Evolutionary conservation across 2,797 vertebrate genomes (phyloP).

Genomic region (Adelosebastes latens): DNA sequence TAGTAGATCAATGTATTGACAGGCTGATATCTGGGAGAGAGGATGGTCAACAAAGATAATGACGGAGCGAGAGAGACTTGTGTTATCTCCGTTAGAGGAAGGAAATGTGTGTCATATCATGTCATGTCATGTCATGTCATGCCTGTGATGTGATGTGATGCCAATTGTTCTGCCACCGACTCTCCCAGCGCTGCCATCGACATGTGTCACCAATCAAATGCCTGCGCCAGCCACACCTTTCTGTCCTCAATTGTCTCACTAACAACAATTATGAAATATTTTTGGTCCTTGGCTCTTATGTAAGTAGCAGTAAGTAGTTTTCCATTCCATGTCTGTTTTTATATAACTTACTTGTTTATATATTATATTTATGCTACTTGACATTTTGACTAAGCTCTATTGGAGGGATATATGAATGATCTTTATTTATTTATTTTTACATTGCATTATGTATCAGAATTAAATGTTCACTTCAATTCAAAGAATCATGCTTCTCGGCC

Average conservation of each 20-base stretch:
- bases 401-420: neutral
- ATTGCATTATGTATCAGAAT: neutral
- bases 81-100: neutral
- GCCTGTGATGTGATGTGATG: neutral
- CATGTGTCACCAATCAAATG: conserved; percentile 24
- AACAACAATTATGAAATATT: neutral
- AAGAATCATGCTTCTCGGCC: neutral
- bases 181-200: conserved; percentile 6
- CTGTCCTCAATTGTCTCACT: neutral
- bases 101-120: neutral
- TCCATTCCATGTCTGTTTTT: neutral
- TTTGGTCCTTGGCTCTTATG: rapidly evolving
- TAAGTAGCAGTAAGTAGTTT: neutral
- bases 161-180: conserved; percentile 14
- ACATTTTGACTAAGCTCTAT: neutral
- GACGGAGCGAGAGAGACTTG: neutral
- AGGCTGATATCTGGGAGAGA: neutral
- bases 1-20: neutral
- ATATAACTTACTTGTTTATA: neutral
- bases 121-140: neutral
- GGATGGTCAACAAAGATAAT: neutral
- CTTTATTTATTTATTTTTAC: neutral
- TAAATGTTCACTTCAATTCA: neutral
- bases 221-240: conserved; percentile 44
- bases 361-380: neutral